Evolutionary conservation across 2,888 invertebrate species (phyloP), one percentile per base, ranked within the genome.

Genomic region (Lutraria lutraria): DNA sequence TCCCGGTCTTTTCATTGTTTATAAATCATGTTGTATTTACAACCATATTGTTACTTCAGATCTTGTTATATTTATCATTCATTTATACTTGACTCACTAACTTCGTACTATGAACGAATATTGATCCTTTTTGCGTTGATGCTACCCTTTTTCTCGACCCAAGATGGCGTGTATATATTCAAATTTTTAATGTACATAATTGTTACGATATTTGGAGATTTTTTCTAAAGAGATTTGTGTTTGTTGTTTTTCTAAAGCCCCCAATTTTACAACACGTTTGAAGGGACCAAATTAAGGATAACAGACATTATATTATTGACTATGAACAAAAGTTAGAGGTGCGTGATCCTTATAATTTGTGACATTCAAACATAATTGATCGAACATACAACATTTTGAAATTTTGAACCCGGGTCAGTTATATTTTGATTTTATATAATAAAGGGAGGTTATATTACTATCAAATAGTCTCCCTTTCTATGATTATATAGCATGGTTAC

Each of bases 121-220:
- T 68, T 56, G 56, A 19, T 16, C 56, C 56, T 68, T 68, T 68
- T 12, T 68, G n/a, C 25, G 25, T 68, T 25, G 2, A 25, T 43
- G n/a, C 25, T 68, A 68, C 25, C 63, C 63, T 21, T 8, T 43
- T 43, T 43, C 43, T 25, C 63, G 6, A 68, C 63, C 63, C 63
- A 25, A 68, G 25, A 21, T 68, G 63, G 10, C 21, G 56, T 76
- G 34, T 34, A 76, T 76, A 76, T 81, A 80, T 86, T 82, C 53
- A 83, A 86, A 79, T 84, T 68, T 81, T 80, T 56, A 54, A 79
- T 89, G 86, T 89, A 86, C 53, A 89, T 89, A 89, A 56, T 89
- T 89, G 86, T 89, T 89, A 81, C 63, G 79, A 86, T 89, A 89
- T 89, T 89, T 89, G 89, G 89, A 89, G 86, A 89, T 84, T 86